A percentile compares a stretch with the other conserved stretches of the same genome.
These are phyloP conservation scores for Mastomys coucha DNA, from an alignment of 2,113 vertebrate genomes.

Conservation along the genomic window DNA sequence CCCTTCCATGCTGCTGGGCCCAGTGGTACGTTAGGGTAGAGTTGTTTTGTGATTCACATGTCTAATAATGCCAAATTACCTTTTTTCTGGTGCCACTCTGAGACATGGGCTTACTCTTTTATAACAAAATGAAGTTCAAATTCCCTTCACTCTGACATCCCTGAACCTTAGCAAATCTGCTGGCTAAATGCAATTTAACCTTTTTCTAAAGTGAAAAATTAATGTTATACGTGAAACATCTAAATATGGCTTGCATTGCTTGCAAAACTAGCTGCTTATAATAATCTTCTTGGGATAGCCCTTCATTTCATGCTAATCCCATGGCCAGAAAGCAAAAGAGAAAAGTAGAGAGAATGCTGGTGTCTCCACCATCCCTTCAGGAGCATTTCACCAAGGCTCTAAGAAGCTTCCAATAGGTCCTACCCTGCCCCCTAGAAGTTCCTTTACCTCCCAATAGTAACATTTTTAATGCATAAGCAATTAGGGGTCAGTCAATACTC, in stretches of 20 bases:
- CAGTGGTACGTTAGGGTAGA: rapidly evolving
- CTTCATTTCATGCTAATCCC: not conserved
- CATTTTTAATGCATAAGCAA: not conserved
- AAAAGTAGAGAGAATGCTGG: not conserved
- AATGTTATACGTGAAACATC: not conserved
- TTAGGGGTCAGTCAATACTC: too few relatives aligned
- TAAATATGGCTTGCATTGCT: not conserved
- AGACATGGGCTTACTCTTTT: not conserved
- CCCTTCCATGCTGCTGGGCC: not conserved
- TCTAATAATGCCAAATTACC: not conserved
- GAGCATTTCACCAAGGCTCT: not conserved
- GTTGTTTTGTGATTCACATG: not conserved
- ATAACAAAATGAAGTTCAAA: not conserved
- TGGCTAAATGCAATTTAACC: not conserved
- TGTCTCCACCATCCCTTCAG: too few relatives aligned
- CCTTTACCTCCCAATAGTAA: too few relatives aligned
- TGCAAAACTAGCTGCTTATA: not conserved
- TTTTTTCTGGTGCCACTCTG: not conserved
- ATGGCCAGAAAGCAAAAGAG: not conserved
- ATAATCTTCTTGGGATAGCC: not conserved
- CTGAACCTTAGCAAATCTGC: not conserved
- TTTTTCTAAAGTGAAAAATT: slow-evolving; percentile 22
- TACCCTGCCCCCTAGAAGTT: not conserved
- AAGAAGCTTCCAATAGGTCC: not conserved
- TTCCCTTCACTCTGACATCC: not conserved